These are phyloP conservation scores for Atherinosoma microstoma DNA, from an alignment of 2,797 vertebrate species.

Conservation along the genomic window DNA sequence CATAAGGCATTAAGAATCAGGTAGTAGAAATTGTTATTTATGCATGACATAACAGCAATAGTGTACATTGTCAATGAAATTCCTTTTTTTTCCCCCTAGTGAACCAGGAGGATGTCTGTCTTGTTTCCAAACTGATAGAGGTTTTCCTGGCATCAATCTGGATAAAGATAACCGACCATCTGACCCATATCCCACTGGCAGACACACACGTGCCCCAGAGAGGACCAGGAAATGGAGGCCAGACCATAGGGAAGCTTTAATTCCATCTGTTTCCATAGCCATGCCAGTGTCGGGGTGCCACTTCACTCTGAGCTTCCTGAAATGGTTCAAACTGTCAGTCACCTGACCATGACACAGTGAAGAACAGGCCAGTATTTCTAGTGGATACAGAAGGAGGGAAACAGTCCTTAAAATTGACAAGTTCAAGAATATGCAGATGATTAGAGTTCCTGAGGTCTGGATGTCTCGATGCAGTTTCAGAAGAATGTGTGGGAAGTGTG, in stretches of 20 bases:
- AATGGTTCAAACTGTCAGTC: conserved; percentile 65
- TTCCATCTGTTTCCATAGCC: conserved; percentile 79
- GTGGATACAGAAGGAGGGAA: not conserved
- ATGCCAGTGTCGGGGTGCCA: conserved; percentile 61
- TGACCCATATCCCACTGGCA: conserved; percentile 82
- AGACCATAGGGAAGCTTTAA: conserved; percentile 75
- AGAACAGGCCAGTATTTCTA: conserved; percentile 9
- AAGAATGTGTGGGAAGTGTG: conserved; percentile 73
- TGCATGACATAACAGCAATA: not conserved
- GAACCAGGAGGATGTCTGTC: conserved; percentile 56
- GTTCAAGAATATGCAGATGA: conserved; percentile 13
- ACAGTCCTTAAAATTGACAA: not conserved
- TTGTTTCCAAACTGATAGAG: conserved; percentile 61
- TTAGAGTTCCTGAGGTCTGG: conserved; percentile 17
- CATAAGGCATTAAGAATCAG: not conserved
- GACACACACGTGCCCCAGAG: conserved; percentile 76
- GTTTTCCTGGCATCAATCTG: conserved; percentile 68
- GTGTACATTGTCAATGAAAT: conserved; percentile 56
- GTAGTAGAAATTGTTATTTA: not conserved
- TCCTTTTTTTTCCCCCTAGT: conserved; percentile 4
- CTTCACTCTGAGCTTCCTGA: conserved; percentile 62
- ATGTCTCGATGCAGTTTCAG: conserved; percentile 34
- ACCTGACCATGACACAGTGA: conserved; percentile 48
- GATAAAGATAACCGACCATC: conserved; percentile 79
- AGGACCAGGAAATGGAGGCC: conserved; percentile 79